Conservation (phyloP, 2,888 invertebrate species). For the Dugesia japonica region DNA sequence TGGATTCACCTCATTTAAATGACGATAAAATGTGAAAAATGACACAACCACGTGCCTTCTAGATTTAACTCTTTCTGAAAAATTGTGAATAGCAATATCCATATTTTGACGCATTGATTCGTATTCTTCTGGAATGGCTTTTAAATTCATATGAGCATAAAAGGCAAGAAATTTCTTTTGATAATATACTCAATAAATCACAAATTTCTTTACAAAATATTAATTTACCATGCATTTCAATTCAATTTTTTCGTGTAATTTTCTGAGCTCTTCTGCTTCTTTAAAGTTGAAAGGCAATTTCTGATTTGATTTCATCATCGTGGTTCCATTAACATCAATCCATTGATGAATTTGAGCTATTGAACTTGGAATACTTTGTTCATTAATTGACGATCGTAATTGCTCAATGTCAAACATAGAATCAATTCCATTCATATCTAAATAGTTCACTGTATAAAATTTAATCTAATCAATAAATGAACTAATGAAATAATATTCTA, state of each 20-base stretch:
- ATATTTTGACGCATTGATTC: background rate
- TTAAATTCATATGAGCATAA: background rate
- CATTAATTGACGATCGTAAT: background rate
- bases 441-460: too few species aligned
- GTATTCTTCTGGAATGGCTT: background rate
- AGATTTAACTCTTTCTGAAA: background rate
- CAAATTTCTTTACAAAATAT: too few species aligned
- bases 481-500: too few species aligned
- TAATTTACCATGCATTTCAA: conserved; percentile 9
- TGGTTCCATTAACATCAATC: background rate
- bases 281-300: background rate
- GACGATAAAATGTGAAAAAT: background rate
- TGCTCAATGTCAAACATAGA: background rate
- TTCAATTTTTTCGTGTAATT: background rate
- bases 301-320: background rate
- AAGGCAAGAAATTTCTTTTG: background rate
- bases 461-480: too few species aligned
- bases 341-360: background rate
- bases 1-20: background rate
- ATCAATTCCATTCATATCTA: background rate
- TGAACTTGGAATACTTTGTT: background rate
- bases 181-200: too few species aligned
- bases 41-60: background rate
- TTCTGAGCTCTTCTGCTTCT: background rate
- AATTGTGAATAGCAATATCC: background rate